Evolutionary conservation across 92 coral and sea anemone genomes (phyloP).

Genomic region (Siderastrea siderea): DNA sequence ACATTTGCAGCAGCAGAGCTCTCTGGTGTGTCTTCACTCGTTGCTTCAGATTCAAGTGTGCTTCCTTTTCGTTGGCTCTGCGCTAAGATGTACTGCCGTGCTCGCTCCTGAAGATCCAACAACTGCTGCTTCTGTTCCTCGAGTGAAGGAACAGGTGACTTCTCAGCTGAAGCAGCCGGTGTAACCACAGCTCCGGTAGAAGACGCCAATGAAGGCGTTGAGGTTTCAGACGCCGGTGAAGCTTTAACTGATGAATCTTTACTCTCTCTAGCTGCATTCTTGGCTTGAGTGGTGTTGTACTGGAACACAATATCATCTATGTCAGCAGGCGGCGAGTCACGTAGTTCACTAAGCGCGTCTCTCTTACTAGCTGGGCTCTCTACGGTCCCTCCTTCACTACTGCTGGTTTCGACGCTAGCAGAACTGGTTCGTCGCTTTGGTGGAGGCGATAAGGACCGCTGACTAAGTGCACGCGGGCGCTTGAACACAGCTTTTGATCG

Average conservation of each 20-base stretch:
- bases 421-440: slow-evolving; percentile 79
- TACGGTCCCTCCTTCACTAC: slow-evolving; percentile 58
- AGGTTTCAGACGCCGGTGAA: slow-evolving; percentile 73
- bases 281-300: slow-evolving; percentile 81
- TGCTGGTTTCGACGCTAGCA: slow-evolving; percentile 54
- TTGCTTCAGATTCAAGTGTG: not conserved
- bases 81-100: slow-evolving; percentile 70
- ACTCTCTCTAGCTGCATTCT: slow-evolving; percentile 50
- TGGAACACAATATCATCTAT: slow-evolving; percentile 98
- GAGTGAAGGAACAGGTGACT: slow-evolving; percentile 45
- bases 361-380: slow-evolving; percentile 62
- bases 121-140: slow-evolving; percentile 71
- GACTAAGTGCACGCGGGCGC: slow-evolving; percentile 90
- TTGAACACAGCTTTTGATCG: slow-evolving; percentile 82
- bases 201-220: slow-evolving; percentile 73
- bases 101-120: slow-evolving; percentile 74
- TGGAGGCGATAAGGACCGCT: slow-evolving; percentile 76
- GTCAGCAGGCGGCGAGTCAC: slow-evolving; percentile 94
- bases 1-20: not conserved
- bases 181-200: slow-evolving; percentile 41
- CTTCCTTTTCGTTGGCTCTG: slow-evolving; percentile 54
- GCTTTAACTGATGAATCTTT: slow-evolving; percentile 66
- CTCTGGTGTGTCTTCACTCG: not conserved
- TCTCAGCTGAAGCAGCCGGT: slow-evolving; percentile 23
- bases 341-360: slow-evolving; percentile 61